Evolutionary conservation across 2,113 vertebrate species (phyloP), one percentile per base, ranked within the genome.

Genomic region (Prolemur simus): DNA sequence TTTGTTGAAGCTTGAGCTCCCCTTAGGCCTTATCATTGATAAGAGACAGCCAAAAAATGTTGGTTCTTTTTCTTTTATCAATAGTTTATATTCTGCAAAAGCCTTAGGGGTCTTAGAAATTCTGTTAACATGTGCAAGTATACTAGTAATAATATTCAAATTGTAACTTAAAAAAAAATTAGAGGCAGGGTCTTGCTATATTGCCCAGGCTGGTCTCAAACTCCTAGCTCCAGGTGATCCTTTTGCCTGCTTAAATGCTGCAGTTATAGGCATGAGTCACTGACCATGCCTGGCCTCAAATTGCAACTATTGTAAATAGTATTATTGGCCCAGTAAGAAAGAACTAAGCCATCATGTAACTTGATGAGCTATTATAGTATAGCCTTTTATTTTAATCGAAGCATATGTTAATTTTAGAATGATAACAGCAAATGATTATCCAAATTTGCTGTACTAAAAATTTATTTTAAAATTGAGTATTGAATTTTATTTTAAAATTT

Each of bases 341-440:
- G 39, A 92, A 80, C 27, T 64, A 89, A 95, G 54, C 45, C 17
- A 18, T 42, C 29, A 4, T 64, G 73, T 74, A 82, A 87, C 37
- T 69, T 82, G 89, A n/a, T 42, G 25, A 95, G 29, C 76, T 96
- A 68, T n/a, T n/a, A 34, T 78, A 77, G 68, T 13, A 47, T 76
- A 66, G 25, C 10, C 45, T 68, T 93, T 89, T 95, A 58, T 86
- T 80, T 95, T 82, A 93, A 87, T 49, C 27, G 83, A 92, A 82
- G 1, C 60, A 37, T 68, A 56, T 39, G 21, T 82, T 84, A 39
- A 37, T 77, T 86, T 78, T 86, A 82, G n/a, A 95, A 86, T 63
- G 58, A 12, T 83, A 87, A 95, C 20, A 89, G 52, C 37, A 42
- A 86, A 29, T 56, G 32, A 23, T 18, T 95, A 9, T 83, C n/a